Evolutionary conservation across 2,113 vertebrate species (phyloP), one percentile per base, ranked within the genome.

Genomic region (Cinclus cinclus): DNA sequence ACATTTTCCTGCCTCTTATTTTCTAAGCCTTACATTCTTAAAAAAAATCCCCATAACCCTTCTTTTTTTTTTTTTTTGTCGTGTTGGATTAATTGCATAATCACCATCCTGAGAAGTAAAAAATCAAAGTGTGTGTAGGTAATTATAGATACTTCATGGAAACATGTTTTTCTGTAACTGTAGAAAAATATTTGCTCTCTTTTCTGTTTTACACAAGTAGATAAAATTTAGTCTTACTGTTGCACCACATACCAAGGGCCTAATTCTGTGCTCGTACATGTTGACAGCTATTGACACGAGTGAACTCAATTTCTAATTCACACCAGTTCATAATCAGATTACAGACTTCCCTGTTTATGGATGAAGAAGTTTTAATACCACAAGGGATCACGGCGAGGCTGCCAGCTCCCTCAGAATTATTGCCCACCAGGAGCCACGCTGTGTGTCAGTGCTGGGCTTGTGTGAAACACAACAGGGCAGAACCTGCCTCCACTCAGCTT

Each of bases 1-100:
- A 30, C 63, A 74, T 96, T 94, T 87, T 68, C 83, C 58, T 80
- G 71, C 25, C 58, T 92, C 67, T 84, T 82, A 14, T 59, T 86
- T 96, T 92, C 52, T 68, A 80, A 79, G 77, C 94, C 67, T 95
- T 77, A 83, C 78, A 58, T 35, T 55, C 56, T 30, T 78, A 7
- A 28, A 65, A 17, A 18, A 87, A 86, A 56, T 4, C 33, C 14
- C n/a, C 49, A 25, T 7, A 64, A 55, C 60, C 35, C 2, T 64
- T 75, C 59, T 11, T 75, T 50, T 6, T 55, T 35, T 31, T 8
- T 25, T 33, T 75, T 95, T 42, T 50, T 30, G 42, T 77, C 37
- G 37, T 0, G 0, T 58, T 74, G 69, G 81, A 56, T 60, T 15
- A 94, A 84, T 89, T 42, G 50, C n/a, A 46, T 83, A 79, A 94